Evolutionary conservation across 2,888 invertebrate species (phyloP), one percentile per base, ranked within the genome.

Genomic region (Hirtodrosophila trivittata): DNA sequence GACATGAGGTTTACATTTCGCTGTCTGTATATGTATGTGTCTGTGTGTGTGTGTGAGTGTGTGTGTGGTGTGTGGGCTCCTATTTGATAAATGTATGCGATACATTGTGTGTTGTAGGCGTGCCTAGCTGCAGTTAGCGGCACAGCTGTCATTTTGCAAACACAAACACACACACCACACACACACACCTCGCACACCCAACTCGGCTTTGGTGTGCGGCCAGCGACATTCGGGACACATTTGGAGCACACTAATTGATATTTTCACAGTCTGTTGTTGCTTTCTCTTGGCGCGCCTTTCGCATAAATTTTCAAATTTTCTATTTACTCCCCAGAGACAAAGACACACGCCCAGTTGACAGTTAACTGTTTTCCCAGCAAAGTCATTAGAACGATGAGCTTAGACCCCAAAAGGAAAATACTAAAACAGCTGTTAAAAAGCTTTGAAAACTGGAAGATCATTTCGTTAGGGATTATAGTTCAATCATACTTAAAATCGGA

Each of bases 211-310:
- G 41, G 21, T 33, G 21, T 39, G n/a, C n/a, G n/a, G n/a, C n/a
- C 6, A 28, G 51, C 73, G 51, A 70, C 82, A 62, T 76, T 78
- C 71, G 80, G 76, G 83, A 83, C 68, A 80, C 80, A 83, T 80
- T 83, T 72, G 81, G 59, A 65, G 66, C 66, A 55, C 75, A 60
- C 84, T 80, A 80, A 84, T 80, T 80, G 84, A 75, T 84, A 84
- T 77, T 57, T 66, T 69, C 66, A 69, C 66, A 69, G 66, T 66
- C 33, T 25, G 21, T 13, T 25, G n/a, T 38, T 25, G 46, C 21
- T 16, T 30, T 21, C 49, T 50, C 47, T 49, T 50, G 73, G 69
- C 73, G 18, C 73, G 66, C 69, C 69, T 63, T 58, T 57, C 54
- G 66, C 74, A 66, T 66, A 74, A 56, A 65, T 78, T 77, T 74